These are phyloP conservation scores for Ptilorrhoa leucosticta DNA, from an alignment of 2,113 vertebrate species.

Conservation along the genomic window DNA sequence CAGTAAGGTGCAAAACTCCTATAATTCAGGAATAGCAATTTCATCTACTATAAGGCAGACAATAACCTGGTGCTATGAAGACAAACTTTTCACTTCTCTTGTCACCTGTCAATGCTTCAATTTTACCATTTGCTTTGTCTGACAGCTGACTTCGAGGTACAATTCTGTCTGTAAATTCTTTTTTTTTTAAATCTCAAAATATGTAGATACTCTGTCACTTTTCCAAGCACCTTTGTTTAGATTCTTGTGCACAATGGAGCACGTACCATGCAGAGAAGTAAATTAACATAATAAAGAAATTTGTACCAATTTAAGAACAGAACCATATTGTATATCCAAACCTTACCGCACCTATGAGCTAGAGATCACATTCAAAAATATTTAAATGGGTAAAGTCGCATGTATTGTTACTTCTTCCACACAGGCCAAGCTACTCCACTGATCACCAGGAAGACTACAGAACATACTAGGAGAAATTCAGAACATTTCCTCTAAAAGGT, in stretches of 20 bases:
- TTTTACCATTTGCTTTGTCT: not conserved
- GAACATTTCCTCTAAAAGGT: not conserved
- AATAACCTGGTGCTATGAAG: not conserved
- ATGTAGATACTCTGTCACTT: not conserved
- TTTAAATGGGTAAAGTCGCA: not conserved
- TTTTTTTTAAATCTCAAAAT: not conserved
- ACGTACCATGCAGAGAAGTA: accelerated
- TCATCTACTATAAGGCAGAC: not conserved
- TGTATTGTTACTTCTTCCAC: not conserved
- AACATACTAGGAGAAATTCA: not conserved
- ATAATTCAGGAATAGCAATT: not conserved
- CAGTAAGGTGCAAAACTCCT: not conserved
- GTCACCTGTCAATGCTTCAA: not conserved
- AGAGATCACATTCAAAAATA: not conserved
- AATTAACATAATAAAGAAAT: not conserved
- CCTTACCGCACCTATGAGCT: not conserved
- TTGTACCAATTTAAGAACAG: not conserved
- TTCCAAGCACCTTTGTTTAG: not conserved
- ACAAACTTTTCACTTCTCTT: not conserved
- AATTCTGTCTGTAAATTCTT: not conserved
- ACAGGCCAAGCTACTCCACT: not conserved
- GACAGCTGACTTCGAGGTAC: not conserved
- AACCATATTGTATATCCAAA: not conserved
- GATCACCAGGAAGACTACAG: not conserved
- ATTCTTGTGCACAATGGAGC: not conserved